These are phyloP conservation scores for Mus spretus DNA, from an alignment of 2,797 vertebrate species.

Conservation along the genomic window DNA sequence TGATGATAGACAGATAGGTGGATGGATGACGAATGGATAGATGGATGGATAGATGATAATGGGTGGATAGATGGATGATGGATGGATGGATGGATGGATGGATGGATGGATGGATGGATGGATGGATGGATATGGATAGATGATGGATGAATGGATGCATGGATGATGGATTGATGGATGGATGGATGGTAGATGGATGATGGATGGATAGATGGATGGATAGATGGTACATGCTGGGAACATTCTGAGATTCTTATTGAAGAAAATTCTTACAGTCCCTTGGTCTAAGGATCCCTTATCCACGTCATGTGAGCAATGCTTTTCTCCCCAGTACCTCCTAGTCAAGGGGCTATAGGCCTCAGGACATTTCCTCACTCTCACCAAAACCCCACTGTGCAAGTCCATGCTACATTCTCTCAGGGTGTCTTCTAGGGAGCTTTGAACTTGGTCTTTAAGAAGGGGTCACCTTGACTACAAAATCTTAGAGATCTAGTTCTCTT, in stretches of 20 bases:
- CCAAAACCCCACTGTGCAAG: not conserved
- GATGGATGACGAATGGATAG: not conserved
- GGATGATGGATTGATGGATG: not conserved
- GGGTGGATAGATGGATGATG: not conserved
- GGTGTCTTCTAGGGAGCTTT: not conserved
- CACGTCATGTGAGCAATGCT: not conserved
- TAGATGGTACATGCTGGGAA: not conserved
- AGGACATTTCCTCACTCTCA: accelerated
- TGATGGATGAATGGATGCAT: not conserved
- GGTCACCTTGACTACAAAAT: not conserved
- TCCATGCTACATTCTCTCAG: not conserved
- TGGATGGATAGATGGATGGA: not conserved
- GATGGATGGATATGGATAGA: not conserved
- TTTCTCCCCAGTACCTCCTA: not conserved
- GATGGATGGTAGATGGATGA: not conserved
- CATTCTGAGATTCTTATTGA: not conserved
- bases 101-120: no score
- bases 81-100: not conserved
- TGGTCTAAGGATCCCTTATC: not conserved
- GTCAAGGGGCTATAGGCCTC: not conserved
- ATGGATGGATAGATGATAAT: not conserved
- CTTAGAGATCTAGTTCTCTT: not conserved
- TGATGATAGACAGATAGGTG: not conserved
- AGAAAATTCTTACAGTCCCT: not conserved
- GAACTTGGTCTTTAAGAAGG: not conserved